These are phyloP conservation scores for Paramacrobiotus metropolitanus DNA, from an alignment of 1,140 invertebrate species.

Conservation along the genomic window DNA sequence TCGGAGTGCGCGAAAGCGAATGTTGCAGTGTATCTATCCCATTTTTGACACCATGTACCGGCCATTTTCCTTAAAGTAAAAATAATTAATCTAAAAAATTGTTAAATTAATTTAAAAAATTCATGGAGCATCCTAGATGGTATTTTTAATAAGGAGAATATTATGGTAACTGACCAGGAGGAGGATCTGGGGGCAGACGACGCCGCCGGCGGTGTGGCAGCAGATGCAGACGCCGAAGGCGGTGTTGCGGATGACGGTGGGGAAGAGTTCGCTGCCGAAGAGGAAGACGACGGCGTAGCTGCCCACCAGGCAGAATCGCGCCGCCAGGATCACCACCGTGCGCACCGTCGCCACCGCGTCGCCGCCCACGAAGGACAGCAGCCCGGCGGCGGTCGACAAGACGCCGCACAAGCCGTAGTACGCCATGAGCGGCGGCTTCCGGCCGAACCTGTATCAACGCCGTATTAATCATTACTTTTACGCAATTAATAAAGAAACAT, in stretches of 20 bases:
- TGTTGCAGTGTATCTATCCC: background rate
- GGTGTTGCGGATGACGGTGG: background rate
- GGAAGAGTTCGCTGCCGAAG: background rate
- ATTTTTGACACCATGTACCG: no score
- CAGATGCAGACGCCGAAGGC: background rate
- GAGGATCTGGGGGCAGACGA: background rate
- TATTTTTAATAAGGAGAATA: background rate
- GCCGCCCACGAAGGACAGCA: background rate
- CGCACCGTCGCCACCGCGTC: background rate
- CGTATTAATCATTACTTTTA: no score
- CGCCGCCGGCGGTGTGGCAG: background rate
- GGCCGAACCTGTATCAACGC: background rate
- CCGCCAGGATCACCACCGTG: background rate
- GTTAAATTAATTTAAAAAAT: no score
- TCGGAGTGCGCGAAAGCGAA: no score
- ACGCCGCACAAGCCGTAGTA: background rate
- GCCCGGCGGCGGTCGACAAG: background rate
- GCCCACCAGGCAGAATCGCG: background rate
- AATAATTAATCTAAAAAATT: no score
- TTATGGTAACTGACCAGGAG: background rate
- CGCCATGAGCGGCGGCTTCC: background rate
- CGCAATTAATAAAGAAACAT: no score
- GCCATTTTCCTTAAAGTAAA: no score
- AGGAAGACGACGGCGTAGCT: background rate
- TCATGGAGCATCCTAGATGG: background rate